Percentiles rank a stretch among this genome's conserved stretches.
Evolutionary conservation across 92 coral and sea anemone genomes (phyloP).

Genomic region (Palythoa heliodiscus): DNA sequence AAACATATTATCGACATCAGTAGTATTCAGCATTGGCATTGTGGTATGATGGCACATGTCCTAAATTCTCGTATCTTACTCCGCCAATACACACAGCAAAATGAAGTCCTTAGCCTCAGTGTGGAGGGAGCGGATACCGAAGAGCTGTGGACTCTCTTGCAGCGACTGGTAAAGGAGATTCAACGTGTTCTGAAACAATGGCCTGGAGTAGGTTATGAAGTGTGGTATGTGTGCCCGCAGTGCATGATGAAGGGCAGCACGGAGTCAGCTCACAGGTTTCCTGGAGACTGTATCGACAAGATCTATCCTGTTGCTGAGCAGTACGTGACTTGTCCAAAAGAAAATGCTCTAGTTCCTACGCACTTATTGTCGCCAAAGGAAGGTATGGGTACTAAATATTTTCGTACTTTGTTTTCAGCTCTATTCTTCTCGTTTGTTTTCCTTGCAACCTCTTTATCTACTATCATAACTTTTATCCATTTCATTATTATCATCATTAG

Average conservation of each 20-base stretch:
- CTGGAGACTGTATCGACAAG: conserved; percentile 36
- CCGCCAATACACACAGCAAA: conserved; percentile 32
- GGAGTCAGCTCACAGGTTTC: conserved; percentile 54
- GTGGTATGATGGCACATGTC: conserved; percentile 58
- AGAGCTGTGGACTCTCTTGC: conserved; percentile 61
- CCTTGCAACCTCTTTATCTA: not conserved
- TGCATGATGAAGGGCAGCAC: conserved; percentile 43
- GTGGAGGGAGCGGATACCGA: conserved; percentile 49
- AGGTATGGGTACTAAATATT: not conserved
- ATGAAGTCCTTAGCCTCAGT: conserved; percentile 35
- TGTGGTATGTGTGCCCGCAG: conserved; percentile 72
- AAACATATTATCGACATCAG: conserved; percentile 47
- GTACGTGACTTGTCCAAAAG: conserved; percentile 54
- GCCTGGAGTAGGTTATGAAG: conserved; percentile 64
- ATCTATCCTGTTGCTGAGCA: conserved; percentile 41
- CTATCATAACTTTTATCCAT: not conserved
- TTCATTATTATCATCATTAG: not conserved
- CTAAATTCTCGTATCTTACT: conserved; percentile 42
- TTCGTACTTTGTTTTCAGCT: not conserved
- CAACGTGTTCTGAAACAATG: conserved; percentile 50
- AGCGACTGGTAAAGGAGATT: conserved; percentile 43
- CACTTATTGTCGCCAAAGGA: conserved; percentile 42
- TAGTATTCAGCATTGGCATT: conserved; percentile 65
- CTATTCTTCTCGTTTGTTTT: not conserved
- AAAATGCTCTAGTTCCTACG: conserved; percentile 23